Base-by-base conservation (phyloP, 2,888 invertebrate species). In the Meandrusa payeni region DNA sequence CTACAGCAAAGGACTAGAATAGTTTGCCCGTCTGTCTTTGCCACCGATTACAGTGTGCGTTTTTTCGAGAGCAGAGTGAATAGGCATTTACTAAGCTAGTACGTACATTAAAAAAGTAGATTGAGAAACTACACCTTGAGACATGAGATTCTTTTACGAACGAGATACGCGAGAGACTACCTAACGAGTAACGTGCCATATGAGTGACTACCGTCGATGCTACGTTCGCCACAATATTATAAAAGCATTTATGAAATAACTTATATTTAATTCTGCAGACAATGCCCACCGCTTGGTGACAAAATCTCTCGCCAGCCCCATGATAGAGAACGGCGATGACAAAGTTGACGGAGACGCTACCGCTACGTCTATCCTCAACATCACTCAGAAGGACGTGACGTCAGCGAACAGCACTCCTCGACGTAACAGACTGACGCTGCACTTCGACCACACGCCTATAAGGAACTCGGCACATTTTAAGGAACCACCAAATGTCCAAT, bases 401-500 rank as follows among this genome's bases (percentile, higher is more conserved):
- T 79, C 81, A 1, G 76, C 76, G 0, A 79, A 62, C 46, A 80
- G 81, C 48, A 91, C 92, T 1, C 91, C 92, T 0, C 88, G 90
- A 51, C 62, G 82, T 17, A 90, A 93, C 55, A 86, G 95, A 41
- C 89, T 94, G 36, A 94, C 95, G 0, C 62, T 94, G 47, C 93
- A 94, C 63, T 90, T 94, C 36, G 94, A 95, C 36, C 91, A 92
- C 57, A 91, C 92, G 12, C 91, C 92, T 0, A 69, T 89, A 2
- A 86, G 93, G 59, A 92, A 93, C 46, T 94, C 95, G 0, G 88
- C 93, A 52, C 92, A 94, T 71, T 89, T 94, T 41, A 92, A 94
- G 61, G 95, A 96, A 65, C 93, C 94, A 0, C 90, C 89, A 0
- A 65, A 61, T 36, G 59, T 82, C 10, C 64, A 57, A 3, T 48